A percentile compares a stretch with the other conserved stretches of the same genome.
phyloP scores from a whole-genome alignment of 2,888 invertebrate genomes.

The Hyles lineata region DNA sequence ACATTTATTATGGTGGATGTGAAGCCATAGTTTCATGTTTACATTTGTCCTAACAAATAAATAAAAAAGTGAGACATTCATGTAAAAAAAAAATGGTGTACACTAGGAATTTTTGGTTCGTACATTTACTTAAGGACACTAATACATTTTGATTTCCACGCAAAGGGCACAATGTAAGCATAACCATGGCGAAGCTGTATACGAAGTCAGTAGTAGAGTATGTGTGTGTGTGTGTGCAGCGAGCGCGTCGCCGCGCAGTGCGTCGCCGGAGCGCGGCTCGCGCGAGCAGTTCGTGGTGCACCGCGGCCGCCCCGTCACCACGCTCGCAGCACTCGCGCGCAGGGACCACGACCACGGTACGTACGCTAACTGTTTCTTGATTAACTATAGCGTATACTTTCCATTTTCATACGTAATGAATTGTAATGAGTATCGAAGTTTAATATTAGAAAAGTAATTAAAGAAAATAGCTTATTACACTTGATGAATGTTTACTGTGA shows the following conservation, averaged over 20 bases:
- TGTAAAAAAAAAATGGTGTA: too few relatives aligned
- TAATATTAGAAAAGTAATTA: too few relatives aligned
- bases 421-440: too few relatives aligned
- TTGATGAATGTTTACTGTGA: too few relatives aligned
- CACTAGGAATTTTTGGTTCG: too few relatives aligned
- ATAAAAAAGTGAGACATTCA: background rate
- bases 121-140: too few relatives aligned
- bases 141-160: too few relatives aligned
- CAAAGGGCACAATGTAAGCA: background rate
- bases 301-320: conserved; percentile 91
- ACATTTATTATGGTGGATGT: background rate
- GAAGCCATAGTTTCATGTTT: background rate
- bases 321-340: conserved; percentile 85
- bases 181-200: background rate
- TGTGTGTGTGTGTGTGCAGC: conserved; percentile 47
- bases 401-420: too few relatives aligned
- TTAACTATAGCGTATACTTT: background rate
- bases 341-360: conserved; percentile 64
- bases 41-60: background rate
- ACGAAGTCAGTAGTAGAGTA: conserved; percentile 45
- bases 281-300: conserved; percentile 93
- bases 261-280: conserved; percentile 76
- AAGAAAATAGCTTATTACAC: too few relatives aligned
- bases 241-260: conserved; percentile 64
- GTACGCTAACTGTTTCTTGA: background rate